Evolutionary conservation across 1,140 invertebrate genomes (phyloP), one percentile per base, ranked within the genome.

Genomic region (Acarapis woodi): DNA sequence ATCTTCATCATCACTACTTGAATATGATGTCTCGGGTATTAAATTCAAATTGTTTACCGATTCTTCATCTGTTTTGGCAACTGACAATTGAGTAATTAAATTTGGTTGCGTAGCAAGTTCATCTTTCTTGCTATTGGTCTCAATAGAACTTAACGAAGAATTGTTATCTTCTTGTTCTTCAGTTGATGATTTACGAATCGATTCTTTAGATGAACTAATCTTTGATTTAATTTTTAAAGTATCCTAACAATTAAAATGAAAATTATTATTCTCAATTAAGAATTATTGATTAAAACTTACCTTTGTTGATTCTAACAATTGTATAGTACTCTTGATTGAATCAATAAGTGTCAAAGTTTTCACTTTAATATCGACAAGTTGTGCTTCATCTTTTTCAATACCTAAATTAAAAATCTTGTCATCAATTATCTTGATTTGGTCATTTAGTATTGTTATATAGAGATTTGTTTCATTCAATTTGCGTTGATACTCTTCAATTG

Each of bases 271-370:
- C 23, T 1, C 5, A 32, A 18, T 21, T 12, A 19, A 14, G 22
- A 31, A 10, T 14, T 18, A 23, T 16, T 28, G 5, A 37, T n/a
- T 16, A 16, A 2, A 44, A 32, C 18, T 50, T 66, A 82, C 78
- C 68, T 94, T 94, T 42, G 82, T 77, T 56, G 93, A 90, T 68
- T 94, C 85, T 47, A 96, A 62, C 47, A 85, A 68, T 39, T 93
- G 80, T 61, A 96, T 93, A 44, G 82, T 77, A 63, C 93, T 85
- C 60, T 94, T 94, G 44, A 94, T 76, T 46, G 77, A 71, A 59
- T 85, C 78, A 53, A 85, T 62, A 68, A 83, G 76, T 43, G 64
- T 67, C 71, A 78, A 60, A 3, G 48, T 44, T 32, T 43, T 52
- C 21, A 55, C 54, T 46, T 54, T 54, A 20, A 60, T 54, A 3